Conservation (phyloP, 1,140 invertebrate genomes). For the Macrobrachium rosenbergii region DNA sequence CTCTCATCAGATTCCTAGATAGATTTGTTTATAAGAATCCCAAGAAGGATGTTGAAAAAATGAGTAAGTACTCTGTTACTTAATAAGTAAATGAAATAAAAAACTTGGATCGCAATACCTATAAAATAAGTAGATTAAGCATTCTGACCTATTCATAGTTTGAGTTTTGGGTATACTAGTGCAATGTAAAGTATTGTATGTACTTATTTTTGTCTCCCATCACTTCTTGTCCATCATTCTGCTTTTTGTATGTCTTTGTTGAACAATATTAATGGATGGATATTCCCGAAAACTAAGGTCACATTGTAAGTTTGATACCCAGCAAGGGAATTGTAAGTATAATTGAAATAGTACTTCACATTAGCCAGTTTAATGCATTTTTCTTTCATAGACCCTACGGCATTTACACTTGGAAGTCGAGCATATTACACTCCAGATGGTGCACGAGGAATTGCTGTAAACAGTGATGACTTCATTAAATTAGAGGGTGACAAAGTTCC, state of each 20-base stretch:
- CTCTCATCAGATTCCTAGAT: conserved; percentile 89
- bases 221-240: too few relatives aligned
- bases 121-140: too few relatives aligned
- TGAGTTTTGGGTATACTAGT: too few relatives aligned
- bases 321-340: neutral
- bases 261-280: too few relatives aligned
- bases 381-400: conserved; percentile 23
- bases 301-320: neutral
- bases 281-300: too few relatives aligned
- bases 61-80: conserved; percentile 48
- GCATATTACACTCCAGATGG: conserved; percentile 80
- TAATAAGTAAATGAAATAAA: conserved; percentile 40
- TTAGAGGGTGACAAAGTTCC: conserved; percentile 39
- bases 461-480: conserved; percentile 58
- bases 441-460: conserved; percentile 68
- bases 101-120: neutral
- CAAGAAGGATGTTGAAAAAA: conserved; percentile 75
- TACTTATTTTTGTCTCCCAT: too few relatives aligned
- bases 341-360: neutral
- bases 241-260: too few relatives aligned
- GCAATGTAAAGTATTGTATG: too few relatives aligned
- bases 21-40: conserved; percentile 97
- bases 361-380: conserved; percentile 15
- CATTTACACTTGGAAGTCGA: conserved; percentile 21
- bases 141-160: neutral